Evolutionary conservation across 2,797 vertebrate genomes (phyloP), one percentile per base, ranked within the genome.

Genomic region (Eulemur coronatus): DNA sequence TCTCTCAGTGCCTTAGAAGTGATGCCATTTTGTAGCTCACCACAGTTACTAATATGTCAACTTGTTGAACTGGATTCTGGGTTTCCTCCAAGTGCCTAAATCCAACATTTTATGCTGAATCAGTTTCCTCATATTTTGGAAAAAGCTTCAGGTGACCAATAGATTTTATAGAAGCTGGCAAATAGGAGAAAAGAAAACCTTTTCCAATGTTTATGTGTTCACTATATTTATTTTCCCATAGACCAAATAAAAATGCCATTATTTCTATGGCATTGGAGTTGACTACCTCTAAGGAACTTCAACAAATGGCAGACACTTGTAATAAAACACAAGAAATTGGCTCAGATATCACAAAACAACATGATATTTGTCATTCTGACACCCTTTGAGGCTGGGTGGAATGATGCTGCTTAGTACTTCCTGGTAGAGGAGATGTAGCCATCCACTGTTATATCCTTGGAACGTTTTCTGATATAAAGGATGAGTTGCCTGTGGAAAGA

Each of bases 291-390:
- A 63, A 88, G 48, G 65, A 94, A 50, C 72, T 92, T 81, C 79
- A 76, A n/a, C 50, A 73, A 38, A 67, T 35, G 30, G 15, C 28
- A 14, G 88, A 72, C 46, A 63, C 33, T 89, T 50, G 75, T 70
- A 86, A 94, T 89, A 88, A 95, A 95, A 87, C 55, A 65, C n/a
- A 55, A 59, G 57, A 63, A 95, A 81, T 57, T 14, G 46, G 67
- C 28, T 52, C 59, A 90, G 88, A 57, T 28, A 26, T 73, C 52
- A 18, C 24, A 90, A 69, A 89, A n/a, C 46, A 72, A 30, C 17
- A 30, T 24, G 43, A 20, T 30, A 59, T 95, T 80, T 87, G 76
- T 92, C 61, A 48, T 55, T 82, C 61, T 84, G 89, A 90, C 48
- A n/a, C 24, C 61, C 35, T 72, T 26, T 4, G 67, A 81, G 43